phyloP scores from a whole-genome alignment of 37 sponge, comb jelly and placozoan genomes.

The Chondrilla cf. caribensis region DNA sequence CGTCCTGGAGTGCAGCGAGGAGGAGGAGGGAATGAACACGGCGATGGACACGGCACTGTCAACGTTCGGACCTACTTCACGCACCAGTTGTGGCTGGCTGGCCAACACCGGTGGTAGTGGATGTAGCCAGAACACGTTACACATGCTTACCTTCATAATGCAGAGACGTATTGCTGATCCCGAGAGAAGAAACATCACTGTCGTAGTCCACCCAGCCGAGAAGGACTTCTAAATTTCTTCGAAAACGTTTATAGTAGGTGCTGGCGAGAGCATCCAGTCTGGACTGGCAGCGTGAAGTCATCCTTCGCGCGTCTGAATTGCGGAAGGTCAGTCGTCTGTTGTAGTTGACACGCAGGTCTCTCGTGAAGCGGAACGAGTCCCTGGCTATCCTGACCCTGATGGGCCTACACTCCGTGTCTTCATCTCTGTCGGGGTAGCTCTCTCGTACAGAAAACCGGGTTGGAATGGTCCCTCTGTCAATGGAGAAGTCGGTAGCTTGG shows the following conservation, averaged over 20 bases:
- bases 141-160: constrained; percentile 75
- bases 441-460: constrained; percentile 14
- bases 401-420: constrained; percentile 65
- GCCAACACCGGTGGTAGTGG: not conserved
- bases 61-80: no score
- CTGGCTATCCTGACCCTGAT: constrained; percentile 64
- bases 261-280: constrained; percentile 44
- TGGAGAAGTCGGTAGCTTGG: constrained; percentile 1
- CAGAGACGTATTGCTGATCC: constrained; percentile 42
- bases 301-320: constrained; percentile 45
- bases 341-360: constrained; percentile 42
- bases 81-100: not conserved
- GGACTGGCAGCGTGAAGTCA: constrained; percentile 59
- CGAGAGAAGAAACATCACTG: not conserved
- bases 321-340: constrained; percentile 33
- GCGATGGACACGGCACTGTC: no score
- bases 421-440: constrained; percentile 60
- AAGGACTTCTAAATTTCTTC: constrained; percentile 28
- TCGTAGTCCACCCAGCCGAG: constrained; percentile 50
- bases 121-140: not conserved
- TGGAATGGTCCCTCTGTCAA: constrained; percentile 43
- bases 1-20: constrained; percentile 76
- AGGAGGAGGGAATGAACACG: no score
- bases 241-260: not conserved
- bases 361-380: constrained; percentile 49